Percentiles rank a stretch among this genome's conserved stretches.
Conservation (phyloP, 2,113 vertebrate species). For the Solea senegalensis region DNA sequence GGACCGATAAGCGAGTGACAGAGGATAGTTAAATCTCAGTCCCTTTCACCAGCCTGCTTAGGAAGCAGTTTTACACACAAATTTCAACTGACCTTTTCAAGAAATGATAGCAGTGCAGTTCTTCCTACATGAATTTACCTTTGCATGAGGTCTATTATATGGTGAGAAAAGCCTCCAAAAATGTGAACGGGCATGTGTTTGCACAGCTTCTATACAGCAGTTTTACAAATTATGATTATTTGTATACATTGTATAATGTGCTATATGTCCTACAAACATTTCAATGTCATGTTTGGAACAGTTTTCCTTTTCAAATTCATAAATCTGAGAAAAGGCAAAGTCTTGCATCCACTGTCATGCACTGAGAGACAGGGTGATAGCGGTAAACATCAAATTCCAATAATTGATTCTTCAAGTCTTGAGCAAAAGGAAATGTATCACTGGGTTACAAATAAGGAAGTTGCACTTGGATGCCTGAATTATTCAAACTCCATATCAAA, state of each 20-base stretch:
- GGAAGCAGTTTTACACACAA: slow-evolving; percentile 39
- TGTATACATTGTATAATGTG: too few species aligned
- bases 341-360: not conserved
- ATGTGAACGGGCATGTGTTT: not conserved
- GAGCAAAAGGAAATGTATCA: not conserved
- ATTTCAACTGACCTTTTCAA: slow-evolving; percentile 35
- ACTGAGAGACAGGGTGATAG: not conserved
- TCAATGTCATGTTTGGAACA: not conserved
- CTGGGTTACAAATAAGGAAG: slow-evolving; percentile 13
- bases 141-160: not conserved
- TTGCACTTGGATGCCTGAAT: slow-evolving; percentile 48
- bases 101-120: slow-evolving; percentile 35
- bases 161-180: not conserved
- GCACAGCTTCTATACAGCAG: not conserved
- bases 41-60: slow-evolving; percentile 46
- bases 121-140: not conserved
- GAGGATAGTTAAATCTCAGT: slow-evolving; percentile 62
- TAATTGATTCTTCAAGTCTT: not conserved
- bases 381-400: not conserved
- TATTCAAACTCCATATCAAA: slow-evolving; percentile 61
- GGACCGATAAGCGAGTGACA: slow-evolving; percentile 68
- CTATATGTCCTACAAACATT: too few species aligned
- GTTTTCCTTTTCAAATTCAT: not conserved
- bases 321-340: not conserved
- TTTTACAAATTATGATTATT: too few species aligned